Evolutionary conservation across 2,888 invertebrate genomes (phyloP), one percentile per base, ranked within the genome.

Genomic region (Cerastoderma edule): DNA sequence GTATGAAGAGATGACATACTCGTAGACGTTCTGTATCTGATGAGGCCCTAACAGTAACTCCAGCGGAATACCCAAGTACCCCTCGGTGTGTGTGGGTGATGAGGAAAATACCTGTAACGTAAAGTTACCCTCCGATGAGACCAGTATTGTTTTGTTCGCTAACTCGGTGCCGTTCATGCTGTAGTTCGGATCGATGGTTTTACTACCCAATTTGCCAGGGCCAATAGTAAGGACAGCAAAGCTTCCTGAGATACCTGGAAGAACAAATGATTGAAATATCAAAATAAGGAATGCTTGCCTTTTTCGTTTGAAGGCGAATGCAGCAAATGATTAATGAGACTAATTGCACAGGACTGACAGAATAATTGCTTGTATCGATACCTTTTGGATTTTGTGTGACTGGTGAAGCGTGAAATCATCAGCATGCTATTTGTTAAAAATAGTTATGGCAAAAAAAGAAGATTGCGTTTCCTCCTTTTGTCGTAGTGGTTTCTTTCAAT

Each of bases 151-250:
- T 53, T 79, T 75, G 54, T 75, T 75, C 28, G 60, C 57, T 32
- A 68, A 54, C 44, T 70, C 72, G n/a, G 79, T 66, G 5, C 75
- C 79, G 32, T 75, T 72, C 53, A 79, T 24, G 24, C 39, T 39
- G 8, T 39, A 39, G 10, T 6, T 19, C 19, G 6, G 27, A 8
- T 35, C 63, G 13, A 63, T 19, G 22, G 19, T 63, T 24, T 3
- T 5, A 27, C 22, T 22, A 5, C 1, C 32, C 5, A 24, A 19
- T 56, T 27, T 13, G 3, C 8, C 27, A 13, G 56, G 24, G 2
- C 19, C 24, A 3, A 56, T 56, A 5, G 32, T 13, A 2, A 5
- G 3, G 19, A 2, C 19, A 8, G 4, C 56, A 13, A 28, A 1
- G 16, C 30, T 30, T n/a, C 19, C 19, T 1, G n/a, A n/a, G 4